A percentile compares a stretch with the other conserved stretches of the same genome.
These are phyloP conservation scores for Iguana delicatissima DNA, from an alignment of 2,797 vertebrate genomes.

Conservation along the genomic window DNA sequence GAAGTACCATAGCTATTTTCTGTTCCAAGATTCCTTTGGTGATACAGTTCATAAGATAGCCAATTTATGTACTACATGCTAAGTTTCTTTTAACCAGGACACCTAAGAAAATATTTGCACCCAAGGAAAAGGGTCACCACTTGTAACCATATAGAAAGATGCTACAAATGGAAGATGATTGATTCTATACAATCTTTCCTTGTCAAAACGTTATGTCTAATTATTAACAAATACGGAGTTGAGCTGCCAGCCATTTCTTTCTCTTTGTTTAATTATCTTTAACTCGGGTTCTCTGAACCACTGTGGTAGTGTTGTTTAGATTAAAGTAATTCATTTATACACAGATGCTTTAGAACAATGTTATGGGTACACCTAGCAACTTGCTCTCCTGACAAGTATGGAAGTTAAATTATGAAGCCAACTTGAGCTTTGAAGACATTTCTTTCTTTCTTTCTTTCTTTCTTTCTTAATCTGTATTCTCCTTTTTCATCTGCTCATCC, in stretches of 20 bases:
- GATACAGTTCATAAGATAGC: not conserved
- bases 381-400: conserved; percentile 79
- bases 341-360: conserved; percentile 78
- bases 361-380: conserved; percentile 77
- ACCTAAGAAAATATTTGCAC: fast-evolving
- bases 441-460: conserved; percentile 76
- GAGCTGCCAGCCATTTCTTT: conserved; percentile 32
- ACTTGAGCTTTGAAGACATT: conserved; percentile 85
- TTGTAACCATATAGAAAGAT: not conserved
- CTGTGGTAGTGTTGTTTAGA: conserved; percentile 62
- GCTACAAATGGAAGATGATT: conserved; percentile 3
- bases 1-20: not conserved
- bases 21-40: not conserved
- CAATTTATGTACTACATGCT: not conserved
- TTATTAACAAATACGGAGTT: conserved; percentile 30
- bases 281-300: conserved; percentile 58
- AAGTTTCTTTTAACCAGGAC: not conserved
- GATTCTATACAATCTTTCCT: conserved; percentile 31
- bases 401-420: conserved; percentile 88
- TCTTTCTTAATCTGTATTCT: conserved; percentile 84
- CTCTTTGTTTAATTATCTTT: conserved; percentile 56
- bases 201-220: conserved; percentile 41
- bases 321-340: conserved; percentile 69
- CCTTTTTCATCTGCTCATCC: conserved; percentile 86
- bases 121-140: not conserved